A percentile compares a stretch with the other conserved stretches of the same genome.
Evolutionary conservation across 2,888 invertebrate genomes (phyloP).

Genomic region (Argyra leucocephala): DNA sequence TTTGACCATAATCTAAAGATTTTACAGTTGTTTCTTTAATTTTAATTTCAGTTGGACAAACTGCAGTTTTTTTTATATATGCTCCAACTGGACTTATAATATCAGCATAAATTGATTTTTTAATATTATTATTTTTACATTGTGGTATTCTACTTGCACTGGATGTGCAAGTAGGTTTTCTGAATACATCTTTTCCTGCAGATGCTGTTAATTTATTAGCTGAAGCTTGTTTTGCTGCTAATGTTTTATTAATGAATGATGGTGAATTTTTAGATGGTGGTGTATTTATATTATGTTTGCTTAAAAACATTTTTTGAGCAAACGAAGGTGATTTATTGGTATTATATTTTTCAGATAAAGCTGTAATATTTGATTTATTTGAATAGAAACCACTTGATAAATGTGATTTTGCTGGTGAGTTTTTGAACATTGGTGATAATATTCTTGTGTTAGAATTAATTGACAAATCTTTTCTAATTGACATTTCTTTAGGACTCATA

Average conservation of each 20-base stretch:
- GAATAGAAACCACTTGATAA: background rate
- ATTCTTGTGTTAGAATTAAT: background rate
- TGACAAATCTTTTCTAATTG: background rate
- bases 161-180: conserved; percentile 23
- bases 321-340: conserved; percentile 11
- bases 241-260: conserved; percentile 21
- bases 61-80: conserved; percentile 42
- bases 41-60: conserved; percentile 36
- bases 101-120: conserved; percentile 30
- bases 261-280: conserved; percentile 13
- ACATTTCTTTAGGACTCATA: background rate
- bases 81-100: conserved; percentile 43
- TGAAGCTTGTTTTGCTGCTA: conserved; percentile 22
- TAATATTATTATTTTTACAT: conserved; percentile 10
- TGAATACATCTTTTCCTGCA: conserved; percentile 29
- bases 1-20: background rate
- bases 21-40: conserved; percentile 21
- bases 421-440: background rate
- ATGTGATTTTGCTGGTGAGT: background rate
- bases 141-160: conserved; percentile 19
- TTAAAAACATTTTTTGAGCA: conserved; percentile 12
- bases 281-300: conserved; percentile 7
- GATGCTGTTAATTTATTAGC: conserved; percentile 22
- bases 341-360: background rate
- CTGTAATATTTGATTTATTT: background rate